These are phyloP conservation scores for Daboia siamensis DNA, from an alignment of 2,113 vertebrate species.

Conservation along the genomic window DNA sequence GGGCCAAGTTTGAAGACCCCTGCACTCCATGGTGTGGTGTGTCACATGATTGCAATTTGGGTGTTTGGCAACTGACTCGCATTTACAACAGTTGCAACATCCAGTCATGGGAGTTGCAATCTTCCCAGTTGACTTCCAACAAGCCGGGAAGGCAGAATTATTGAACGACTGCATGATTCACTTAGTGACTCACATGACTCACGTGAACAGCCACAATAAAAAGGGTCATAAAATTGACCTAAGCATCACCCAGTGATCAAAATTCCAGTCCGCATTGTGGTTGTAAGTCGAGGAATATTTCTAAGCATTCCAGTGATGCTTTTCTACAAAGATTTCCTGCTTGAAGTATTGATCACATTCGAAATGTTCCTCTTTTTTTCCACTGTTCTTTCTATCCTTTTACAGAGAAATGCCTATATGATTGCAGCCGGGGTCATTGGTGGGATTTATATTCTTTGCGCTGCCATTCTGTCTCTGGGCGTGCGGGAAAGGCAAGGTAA, in stretches of 20 bases:
- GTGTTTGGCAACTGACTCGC: neutral
- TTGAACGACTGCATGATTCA: neutral
- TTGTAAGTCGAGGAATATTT: neutral
- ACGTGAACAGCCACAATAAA: neutral
- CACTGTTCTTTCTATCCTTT: neutral
- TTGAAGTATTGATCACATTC: neutral
- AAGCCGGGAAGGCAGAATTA: neutral
- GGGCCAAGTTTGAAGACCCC: too few relatives aligned
- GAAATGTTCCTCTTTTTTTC: neutral
- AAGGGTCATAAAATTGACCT: neutral
- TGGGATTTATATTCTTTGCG: slow-evolving; percentile 85
- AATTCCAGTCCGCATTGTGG: neutral
- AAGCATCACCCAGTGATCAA: neutral
- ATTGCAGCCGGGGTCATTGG: slow-evolving; percentile 84
- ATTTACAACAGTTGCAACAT: neutral
- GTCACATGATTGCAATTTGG: neutral
- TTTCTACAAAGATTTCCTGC: neutral
- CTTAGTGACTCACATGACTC: neutral
- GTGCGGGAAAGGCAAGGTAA: slow-evolving; percentile 86
- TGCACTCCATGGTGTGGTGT: neutral
- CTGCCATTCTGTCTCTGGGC: slow-evolving; percentile 75
- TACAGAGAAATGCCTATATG: slow-evolving; percentile 85
- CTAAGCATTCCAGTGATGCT: neutral
- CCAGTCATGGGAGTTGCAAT: too few relatives aligned
- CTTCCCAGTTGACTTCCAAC: neutral